These are phyloP conservation scores for Epicauta chinensis DNA, from an alignment of 1,140 invertebrate genomes.

Conservation along the genomic window DNA sequence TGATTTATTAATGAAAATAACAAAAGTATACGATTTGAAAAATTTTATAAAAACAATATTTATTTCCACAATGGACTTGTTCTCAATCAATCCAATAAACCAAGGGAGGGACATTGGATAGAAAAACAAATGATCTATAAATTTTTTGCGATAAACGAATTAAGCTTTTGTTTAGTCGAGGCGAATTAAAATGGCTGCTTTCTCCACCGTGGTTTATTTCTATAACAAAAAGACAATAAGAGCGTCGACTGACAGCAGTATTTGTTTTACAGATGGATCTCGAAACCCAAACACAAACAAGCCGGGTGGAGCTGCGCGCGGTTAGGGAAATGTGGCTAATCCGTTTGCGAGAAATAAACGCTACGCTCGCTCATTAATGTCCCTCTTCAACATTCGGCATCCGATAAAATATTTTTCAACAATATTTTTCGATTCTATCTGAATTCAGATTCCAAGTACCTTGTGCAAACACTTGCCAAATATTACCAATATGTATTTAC, in stretches of 20 bases:
- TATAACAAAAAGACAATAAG: constrained; percentile 46
- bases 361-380: constrained; percentile 30
- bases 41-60: no score
- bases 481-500: no score
- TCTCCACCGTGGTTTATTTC: constrained; percentile 41
- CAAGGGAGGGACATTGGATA: neutral
- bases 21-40: no score
- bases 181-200: constrained; percentile 41
- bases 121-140: constrained; percentile 15
- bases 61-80: no score
- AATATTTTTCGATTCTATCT: constrained; percentile 14
- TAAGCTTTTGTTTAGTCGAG: constrained; percentile 39
- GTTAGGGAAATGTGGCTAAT: constrained; percentile 41
- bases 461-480: no score
- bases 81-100: no score
- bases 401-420: constrained; percentile 8
- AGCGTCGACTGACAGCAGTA: constrained; percentile 43
- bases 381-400: constrained; percentile 12
- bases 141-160: constrained; percentile 38
- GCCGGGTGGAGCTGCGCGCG: constrained; percentile 32
- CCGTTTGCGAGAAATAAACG: constrained; percentile 37
- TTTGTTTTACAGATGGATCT: constrained; percentile 46
- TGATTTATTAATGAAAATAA: no score
- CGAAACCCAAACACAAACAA: constrained; percentile 46
- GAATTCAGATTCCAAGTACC: no score